Evolutionary conservation across 2,888 invertebrate genomes (phyloP), one percentile per base, ranked within the genome.

Genomic region (Drosophila prolongata): DNA sequence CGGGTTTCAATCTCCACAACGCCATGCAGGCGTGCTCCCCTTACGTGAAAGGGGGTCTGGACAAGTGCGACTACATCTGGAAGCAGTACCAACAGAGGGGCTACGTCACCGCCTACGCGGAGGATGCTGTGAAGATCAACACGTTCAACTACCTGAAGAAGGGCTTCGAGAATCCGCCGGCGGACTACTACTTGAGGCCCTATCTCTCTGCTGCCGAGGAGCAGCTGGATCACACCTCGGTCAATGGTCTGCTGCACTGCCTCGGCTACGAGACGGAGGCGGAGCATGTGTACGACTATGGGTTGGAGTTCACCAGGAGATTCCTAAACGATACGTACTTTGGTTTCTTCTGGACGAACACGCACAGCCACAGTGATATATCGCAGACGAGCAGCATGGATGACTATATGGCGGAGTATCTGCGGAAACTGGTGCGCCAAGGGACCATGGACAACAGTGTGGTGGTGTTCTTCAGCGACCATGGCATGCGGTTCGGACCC

Each of bases 171-270:
- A 91, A 94, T 10, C 94, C 95, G 1, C 98, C 98, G 0, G 95
- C 96, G 0, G 97, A 98, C 89, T 97, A 96, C 87, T 98, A 97
- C 78, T 93, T 96, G 76, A 93, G 96, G 56, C 95, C 97, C 0
- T 95, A 96, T 79, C 94, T 96, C 68, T 82, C 95, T 8, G 96
- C 95, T 10, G 94, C 95, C 0, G 95, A 96, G 91, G 93, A 93
- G 64, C 92, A 93, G 72, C 89, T 94, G 2, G 91, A 91, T 14
- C 92, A 93, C 38, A 93, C 93, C 64, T 90, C 92, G 3, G 93
- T 94, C 80, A 92, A 93, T 24, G 93, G 90, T 77, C 93, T 94
- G 79, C 93, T 91, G 56, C 95, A 93, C 60, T 95, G 95, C 79
- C 91, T 95, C 0, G 95, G 95, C 0, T 94, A 94, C 3, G 93